phyloP scores from a whole-genome alignment of 2,113 vertebrate genomes.

The Sterna hirundo region DNA sequence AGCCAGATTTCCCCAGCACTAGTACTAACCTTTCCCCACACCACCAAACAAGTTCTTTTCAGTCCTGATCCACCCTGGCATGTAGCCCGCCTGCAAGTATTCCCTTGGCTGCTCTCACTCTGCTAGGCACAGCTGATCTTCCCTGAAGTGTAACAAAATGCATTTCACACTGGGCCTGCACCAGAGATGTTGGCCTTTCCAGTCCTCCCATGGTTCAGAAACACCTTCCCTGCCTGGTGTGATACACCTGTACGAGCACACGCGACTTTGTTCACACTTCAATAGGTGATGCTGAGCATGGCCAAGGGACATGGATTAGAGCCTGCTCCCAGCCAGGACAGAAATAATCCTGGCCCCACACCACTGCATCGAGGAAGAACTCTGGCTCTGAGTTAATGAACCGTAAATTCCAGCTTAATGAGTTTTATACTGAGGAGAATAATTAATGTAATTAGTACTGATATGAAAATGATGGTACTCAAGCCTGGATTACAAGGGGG shows the following conservation, averaged over 20 bases:
- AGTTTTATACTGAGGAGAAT: constrained; percentile 66
- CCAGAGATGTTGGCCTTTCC: background rate
- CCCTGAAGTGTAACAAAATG: background rate
- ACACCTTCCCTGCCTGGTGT: background rate
- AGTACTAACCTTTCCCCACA: background rate
- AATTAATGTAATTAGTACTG: constrained; percentile 69
- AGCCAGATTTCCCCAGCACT: background rate
- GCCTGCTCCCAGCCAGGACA: background rate
- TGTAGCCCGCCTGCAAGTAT: rapidly evolving
- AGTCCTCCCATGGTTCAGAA: background rate
- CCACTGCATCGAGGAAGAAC: background rate
- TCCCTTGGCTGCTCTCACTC: background rate
- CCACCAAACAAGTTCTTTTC: background rate
- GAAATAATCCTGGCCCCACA: constrained; percentile 1
- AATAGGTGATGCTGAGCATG: rapidly evolving
- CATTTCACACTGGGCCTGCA: background rate
- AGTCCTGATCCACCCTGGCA: background rate
- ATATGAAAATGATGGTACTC: constrained; percentile 58
- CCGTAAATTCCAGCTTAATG: constrained; percentile 57
- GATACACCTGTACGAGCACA: background rate
- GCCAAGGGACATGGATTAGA: background rate
- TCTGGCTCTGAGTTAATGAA: constrained; percentile 51
- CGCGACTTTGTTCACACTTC: rapidly evolving
- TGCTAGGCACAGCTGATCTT: background rate
- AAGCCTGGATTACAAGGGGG: background rate